These are phyloP conservation scores for Umimayanthus chanpuru DNA, from an alignment of 92 coral and sea anemone genomes.

Conservation along the genomic window DNA sequence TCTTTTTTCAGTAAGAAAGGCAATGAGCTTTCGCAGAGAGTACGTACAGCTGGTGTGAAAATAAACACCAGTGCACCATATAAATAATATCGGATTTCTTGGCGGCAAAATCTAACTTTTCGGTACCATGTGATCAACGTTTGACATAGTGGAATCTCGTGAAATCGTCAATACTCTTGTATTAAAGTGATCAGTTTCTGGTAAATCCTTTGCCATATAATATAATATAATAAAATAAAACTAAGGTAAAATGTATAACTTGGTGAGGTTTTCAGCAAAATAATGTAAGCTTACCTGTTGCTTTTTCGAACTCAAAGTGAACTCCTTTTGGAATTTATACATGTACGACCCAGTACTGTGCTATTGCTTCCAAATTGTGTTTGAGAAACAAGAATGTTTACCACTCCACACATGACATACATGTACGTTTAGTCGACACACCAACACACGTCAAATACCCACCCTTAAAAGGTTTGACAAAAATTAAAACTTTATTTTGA, in stretches of 20 bases:
- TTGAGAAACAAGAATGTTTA: not conserved
- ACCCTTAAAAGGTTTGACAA: not conserved
- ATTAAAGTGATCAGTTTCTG: not conserved
- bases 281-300: not conserved
- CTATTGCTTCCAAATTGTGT: not conserved
- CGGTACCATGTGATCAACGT: not conserved
- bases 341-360: not conserved
- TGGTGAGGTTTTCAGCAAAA: not conserved
- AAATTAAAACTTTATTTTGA: not conserved
- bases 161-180: not conserved
- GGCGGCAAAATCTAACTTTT: constrained; percentile 14
- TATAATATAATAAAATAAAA: too few relatives aligned
- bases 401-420: not conserved
- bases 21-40: not conserved
- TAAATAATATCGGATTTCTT: not conserved
- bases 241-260: too few relatives aligned
- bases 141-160: not conserved
- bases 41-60: not conserved
- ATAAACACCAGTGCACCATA: not conserved
- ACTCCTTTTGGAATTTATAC: not conserved
- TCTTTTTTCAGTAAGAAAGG: not conserved
- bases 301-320: not conserved
- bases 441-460: constrained; percentile 3
- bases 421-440: not conserved
- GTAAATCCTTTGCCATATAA: not conserved